Conservation (phyloP, 2,797 vertebrate genomes). For the Oreortyx pictus region DNA sequence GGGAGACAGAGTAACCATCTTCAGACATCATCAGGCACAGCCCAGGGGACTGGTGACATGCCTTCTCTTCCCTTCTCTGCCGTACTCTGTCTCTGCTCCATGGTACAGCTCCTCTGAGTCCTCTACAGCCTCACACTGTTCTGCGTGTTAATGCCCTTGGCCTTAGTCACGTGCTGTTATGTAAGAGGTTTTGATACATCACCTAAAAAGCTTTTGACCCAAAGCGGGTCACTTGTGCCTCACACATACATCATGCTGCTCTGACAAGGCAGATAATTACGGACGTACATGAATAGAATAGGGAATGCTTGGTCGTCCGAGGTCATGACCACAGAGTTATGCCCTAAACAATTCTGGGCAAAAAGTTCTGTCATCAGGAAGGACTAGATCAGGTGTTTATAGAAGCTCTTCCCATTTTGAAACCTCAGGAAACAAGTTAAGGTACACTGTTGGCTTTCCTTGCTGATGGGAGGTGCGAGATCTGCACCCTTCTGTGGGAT, state of each 20-base stretch:
- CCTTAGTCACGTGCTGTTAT: neutral
- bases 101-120: neutral
- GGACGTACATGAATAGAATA: neutral
- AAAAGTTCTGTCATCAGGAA: neutral
- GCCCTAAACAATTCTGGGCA: neutral
- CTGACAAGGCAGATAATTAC: neutral
- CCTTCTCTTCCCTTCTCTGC: neutral
- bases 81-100: neutral
- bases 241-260: neutral
- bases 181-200: neutral
- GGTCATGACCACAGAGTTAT: neutral
- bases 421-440: neutral
- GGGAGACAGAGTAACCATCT: neutral
- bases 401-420: neutral
- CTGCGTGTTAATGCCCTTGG: neutral
- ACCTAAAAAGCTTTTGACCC: neutral
- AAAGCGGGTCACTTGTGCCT: neutral
- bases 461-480: neutral
- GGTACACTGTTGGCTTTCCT: neutral
- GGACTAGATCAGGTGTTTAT: neutral
- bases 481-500: neutral
- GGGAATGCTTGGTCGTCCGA: neutral
- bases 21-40: neutral
- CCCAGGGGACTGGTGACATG: neutral
- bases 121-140: neutral